Evolutionary conservation across 2,888 invertebrate species (phyloP).

Genomic region (Branchellion lobata): DNA sequence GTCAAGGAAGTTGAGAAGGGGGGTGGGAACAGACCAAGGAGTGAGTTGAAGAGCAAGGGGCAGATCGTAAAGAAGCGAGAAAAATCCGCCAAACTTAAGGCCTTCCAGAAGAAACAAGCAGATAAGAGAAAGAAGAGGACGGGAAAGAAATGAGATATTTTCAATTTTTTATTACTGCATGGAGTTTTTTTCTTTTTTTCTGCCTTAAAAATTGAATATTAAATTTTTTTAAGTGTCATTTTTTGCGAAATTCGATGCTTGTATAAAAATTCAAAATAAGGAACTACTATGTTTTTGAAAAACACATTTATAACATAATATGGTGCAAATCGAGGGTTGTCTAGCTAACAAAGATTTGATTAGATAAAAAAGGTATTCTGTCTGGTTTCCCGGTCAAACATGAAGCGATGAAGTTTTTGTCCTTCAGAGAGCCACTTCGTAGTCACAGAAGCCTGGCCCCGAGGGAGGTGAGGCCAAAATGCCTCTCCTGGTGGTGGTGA

Average conservation of each 20-base stretch:
- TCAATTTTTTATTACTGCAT: too few relatives aligned
- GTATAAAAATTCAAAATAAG: not conserved
- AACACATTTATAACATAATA: too few relatives aligned
- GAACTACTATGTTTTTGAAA: too few relatives aligned
- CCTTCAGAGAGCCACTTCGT: constrained; percentile 43
- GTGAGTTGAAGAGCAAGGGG: constrained; percentile 69
- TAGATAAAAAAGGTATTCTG: too few relatives aligned
- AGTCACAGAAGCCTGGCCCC: constrained; percentile 70
- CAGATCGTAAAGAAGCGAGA: constrained; percentile 64
- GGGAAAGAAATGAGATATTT: constrained; percentile 26
- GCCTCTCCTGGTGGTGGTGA: constrained; percentile 70
- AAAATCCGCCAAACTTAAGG: constrained; percentile 56
- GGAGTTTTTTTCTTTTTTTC: too few relatives aligned
- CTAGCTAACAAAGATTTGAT: too few relatives aligned
- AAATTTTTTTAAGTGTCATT: not conserved
- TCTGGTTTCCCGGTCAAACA: too few relatives aligned
- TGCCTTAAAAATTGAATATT: not conserved
- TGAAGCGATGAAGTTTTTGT: too few relatives aligned
- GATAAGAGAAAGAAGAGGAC: constrained; percentile 35
- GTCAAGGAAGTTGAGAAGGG: not conserved
- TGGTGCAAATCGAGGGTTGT: too few relatives aligned
- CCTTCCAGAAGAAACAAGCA: constrained; percentile 56
- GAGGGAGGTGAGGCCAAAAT: constrained; percentile 72
- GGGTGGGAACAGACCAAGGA: constrained; percentile 22
- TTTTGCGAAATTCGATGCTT: not conserved